Conservation (phyloP, 2,797 vertebrate genomes). For the Crypturellus tataupa region DNA sequence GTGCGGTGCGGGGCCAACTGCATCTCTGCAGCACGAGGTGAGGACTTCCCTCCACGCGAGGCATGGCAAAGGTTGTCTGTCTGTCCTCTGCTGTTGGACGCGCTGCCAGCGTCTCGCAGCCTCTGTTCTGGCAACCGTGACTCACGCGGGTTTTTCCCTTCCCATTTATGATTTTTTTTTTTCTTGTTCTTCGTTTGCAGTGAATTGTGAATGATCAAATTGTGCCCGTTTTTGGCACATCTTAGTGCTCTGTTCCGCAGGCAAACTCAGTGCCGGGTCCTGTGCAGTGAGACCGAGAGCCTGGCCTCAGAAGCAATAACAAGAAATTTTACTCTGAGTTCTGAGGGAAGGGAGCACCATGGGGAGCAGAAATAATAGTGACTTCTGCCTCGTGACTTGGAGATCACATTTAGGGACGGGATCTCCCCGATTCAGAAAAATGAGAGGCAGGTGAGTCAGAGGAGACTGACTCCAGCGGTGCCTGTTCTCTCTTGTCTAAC, state of each 20-base stretch:
- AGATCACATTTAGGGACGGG: neutral
- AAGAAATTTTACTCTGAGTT: neutral
- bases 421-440: neutral
- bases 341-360: neutral
- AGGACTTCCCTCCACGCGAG: rapidly evolving
- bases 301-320: neutral
- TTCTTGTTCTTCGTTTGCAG: neutral
- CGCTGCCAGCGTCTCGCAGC: neutral
- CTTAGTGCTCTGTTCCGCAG: rapidly evolving
- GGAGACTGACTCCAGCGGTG: neutral
- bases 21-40: neutral
- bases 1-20: neutral
- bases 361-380: neutral
- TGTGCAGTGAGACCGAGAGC: neutral
- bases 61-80: neutral
- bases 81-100: neutral
- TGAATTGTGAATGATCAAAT: neutral
- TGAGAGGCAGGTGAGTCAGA: neutral
- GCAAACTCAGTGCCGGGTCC: neutral
- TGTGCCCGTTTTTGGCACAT: rapidly evolving
- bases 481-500: conserved; percentile 36
- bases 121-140: neutral
- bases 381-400: neutral
- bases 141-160: neutral
- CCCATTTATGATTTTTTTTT: neutral